A percentile compares a stretch with the other conserved stretches of the same genome.
These are phyloP conservation scores for Agrochola litura DNA, from an alignment of 2,888 invertebrate genomes.

Conservation along the genomic window DNA sequence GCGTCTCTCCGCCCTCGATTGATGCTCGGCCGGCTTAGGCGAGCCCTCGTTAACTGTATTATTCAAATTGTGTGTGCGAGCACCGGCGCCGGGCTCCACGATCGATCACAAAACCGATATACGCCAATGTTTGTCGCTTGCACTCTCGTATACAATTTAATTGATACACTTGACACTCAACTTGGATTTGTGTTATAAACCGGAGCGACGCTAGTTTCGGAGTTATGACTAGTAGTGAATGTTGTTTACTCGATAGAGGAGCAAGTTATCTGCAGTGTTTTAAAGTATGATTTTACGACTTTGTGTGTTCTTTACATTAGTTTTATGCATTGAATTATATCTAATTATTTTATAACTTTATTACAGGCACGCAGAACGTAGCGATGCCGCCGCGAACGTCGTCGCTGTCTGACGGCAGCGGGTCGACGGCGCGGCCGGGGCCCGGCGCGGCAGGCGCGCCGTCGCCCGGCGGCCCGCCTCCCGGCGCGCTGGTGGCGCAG, in stretches of 20 bases:
- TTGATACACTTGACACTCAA: slow-evolving; percentile 72
- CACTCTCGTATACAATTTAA: slow-evolving; percentile 77
- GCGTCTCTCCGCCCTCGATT: slow-evolving; percentile 87
- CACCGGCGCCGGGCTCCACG: slow-evolving; percentile 66
- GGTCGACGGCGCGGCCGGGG: slow-evolving; percentile 79
- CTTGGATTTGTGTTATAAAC: slow-evolving; percentile 68
- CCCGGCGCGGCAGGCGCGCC: slow-evolving; percentile 77
- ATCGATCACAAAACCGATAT: slow-evolving; percentile 79
- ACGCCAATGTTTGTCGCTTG: slow-evolving; percentile 73
- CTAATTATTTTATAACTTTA: slow-evolving; percentile 23
- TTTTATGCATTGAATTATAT: neutral
- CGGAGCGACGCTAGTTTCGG: slow-evolving; percentile 35
- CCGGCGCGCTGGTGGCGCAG: slow-evolving; percentile 85
- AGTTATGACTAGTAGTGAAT: slow-evolving; percentile 33
- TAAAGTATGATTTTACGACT: slow-evolving; percentile 11
- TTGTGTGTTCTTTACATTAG: neutral
- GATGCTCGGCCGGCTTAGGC: slow-evolving; percentile 85
- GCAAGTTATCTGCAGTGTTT: slow-evolving; percentile 9
- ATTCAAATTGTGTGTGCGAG: slow-evolving; percentile 85
- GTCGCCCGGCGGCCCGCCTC: slow-evolving; percentile 81
- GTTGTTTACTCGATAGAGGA: slow-evolving; percentile 19
- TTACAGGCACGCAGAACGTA: slow-evolving; percentile 96
- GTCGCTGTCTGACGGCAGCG: slow-evolving; percentile 92
- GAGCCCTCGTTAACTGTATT: slow-evolving; percentile 86
- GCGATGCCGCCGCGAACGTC: slow-evolving; percentile 99